phyloP scores from a whole-genome alignment of 1,140 invertebrate species.

The Macrotrachela quadricornifera region DNA sequence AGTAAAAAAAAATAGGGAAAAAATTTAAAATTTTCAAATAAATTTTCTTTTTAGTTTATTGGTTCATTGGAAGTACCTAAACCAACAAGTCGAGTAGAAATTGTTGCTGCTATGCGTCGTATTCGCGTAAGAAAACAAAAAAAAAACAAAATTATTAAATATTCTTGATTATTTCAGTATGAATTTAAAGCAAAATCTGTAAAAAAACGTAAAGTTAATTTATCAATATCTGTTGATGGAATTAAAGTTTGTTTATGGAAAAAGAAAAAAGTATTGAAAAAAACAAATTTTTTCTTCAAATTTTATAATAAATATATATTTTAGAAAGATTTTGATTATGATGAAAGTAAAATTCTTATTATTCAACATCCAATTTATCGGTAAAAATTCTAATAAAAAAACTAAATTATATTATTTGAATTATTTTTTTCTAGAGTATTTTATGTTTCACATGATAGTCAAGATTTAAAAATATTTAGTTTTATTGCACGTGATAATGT shows the following conservation, averaged over 20 bases:
- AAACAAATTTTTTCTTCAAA: too few species aligned
- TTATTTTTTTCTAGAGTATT: slow-evolving; percentile 51
- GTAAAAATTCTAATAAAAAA: too few species aligned
- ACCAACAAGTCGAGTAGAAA: slow-evolving; percentile 80
- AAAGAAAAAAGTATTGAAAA: too few species aligned
- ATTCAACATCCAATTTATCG: too few species aligned
- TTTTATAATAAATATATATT: too few species aligned
- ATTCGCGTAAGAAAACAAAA: too few species aligned
- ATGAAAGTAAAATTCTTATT: too few species aligned
- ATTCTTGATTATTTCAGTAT: too few species aligned
- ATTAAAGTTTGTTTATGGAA: slow-evolving; percentile 44
- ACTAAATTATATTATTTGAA: too few species aligned
- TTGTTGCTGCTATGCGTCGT: slow-evolving; percentile 88
- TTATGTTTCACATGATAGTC: slow-evolving; percentile 96
- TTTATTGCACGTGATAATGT: slow-evolving; percentile 87
- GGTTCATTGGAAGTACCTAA: slow-evolving; percentile 83
- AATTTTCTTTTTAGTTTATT: slow-evolving; percentile 58
- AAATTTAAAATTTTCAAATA: too few species aligned
- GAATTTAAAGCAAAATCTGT: slow-evolving; percentile 91
- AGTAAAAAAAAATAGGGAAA: slow-evolving; percentile 43
- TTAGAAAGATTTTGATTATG: too few species aligned
- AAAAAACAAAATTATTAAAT: too few species aligned
- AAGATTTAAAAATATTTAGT: slow-evolving; percentile 94
- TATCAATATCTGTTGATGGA: slow-evolving; percentile 80
- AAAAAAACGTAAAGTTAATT: slow-evolving; percentile 85